Evolutionary conservation across 2,888 invertebrate species (phyloP), one percentile per base, ranked within the genome.

Genomic region (Pachymerium ferrugineum): DNA sequence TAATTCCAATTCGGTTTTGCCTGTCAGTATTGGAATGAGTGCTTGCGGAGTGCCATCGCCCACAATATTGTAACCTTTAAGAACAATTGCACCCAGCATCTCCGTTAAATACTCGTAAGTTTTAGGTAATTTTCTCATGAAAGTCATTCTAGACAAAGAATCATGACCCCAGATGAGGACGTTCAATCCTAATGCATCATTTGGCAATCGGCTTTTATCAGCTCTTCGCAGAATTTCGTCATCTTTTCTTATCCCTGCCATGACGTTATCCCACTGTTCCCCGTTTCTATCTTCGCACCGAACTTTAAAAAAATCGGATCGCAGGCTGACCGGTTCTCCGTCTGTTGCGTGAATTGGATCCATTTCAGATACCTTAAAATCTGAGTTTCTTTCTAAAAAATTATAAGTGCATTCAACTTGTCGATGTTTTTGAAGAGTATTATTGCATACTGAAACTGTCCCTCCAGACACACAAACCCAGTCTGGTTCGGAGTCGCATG

Each of bases 81-180:
- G 81, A 10, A 92, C 85, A 29, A 87, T 84, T 1, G 88, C 87
- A 6, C 86, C 83, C 70, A 92, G 80, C 16, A 85, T 83, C 31
- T 89, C 84, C 0, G 85, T 87, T 70, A 94, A 80, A 80, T 88
- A 90, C 14, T 86, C 84, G 80, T 90, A 91, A 8, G 89, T 89
- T 78, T 88, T 88, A 0, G 93, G 92, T 78, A 94, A 84, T 80
- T 90, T 89, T 19, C 93, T 85, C 70, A 90, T 89, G 79, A 91
- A 93, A 8, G 91, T 89, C 83, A 92, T 90, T 70, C 89, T 87
- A 0, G 95, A 93, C 0, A 96, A 83, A 0, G 96, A 95, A 83
- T 97, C 96, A 79, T 93, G 91, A 0, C 93, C 94, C 76, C 94
- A 88, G 85, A 94, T 92, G 0, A 95, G 82, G 0, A 94, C 88